phyloP scores from a whole-genome alignment of 2,888 invertebrate genomes.

The Sminthurides aquaticus region DNA sequence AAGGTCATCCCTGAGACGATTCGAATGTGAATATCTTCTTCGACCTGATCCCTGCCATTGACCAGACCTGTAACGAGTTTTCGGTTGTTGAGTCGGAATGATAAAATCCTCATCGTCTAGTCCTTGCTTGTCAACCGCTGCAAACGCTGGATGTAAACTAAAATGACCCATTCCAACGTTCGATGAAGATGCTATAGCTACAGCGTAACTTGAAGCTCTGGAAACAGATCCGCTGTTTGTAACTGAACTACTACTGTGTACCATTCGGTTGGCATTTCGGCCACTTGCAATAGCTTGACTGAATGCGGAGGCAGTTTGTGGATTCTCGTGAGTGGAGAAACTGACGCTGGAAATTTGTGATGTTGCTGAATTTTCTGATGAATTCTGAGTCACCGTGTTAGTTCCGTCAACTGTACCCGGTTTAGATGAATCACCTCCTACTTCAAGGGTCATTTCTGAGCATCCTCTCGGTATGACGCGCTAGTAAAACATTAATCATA shows the following conservation, averaged over 20 bases:
- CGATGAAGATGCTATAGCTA: constrained; percentile 39
- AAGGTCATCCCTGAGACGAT: background rate
- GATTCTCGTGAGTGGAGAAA: constrained; percentile 40
- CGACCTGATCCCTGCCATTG: constrained; percentile 14
- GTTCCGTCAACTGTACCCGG: constrained; percentile 30
- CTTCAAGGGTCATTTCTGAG: constrained; percentile 41
- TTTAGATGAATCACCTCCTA: constrained; percentile 29
- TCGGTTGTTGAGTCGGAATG: constrained; percentile 26
- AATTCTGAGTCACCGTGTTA: constrained; percentile 41
- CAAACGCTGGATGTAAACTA: constrained; percentile 26
- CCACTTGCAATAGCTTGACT: constrained; percentile 42
- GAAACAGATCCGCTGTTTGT: constrained; percentile 40
- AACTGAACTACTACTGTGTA: constrained; percentile 40
- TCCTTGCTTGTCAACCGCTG: constrained; percentile 33
- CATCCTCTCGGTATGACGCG: constrained; percentile 43
- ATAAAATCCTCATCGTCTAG: constrained; percentile 38
- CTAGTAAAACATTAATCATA: too few species aligned
- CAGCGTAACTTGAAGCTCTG: constrained; percentile 41
- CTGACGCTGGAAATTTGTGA: constrained; percentile 42
- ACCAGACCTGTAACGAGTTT: constrained; percentile 21
- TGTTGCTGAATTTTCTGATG: constrained; percentile 42
- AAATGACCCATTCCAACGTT: constrained; percentile 21
- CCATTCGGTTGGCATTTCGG: constrained; percentile 38
- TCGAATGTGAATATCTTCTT: background rate
- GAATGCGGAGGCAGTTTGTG: constrained; percentile 40